Evolutionary conservation across 2,888 invertebrate genomes (phyloP), one percentile per base, ranked within the genome.

Genomic region (Ceramica pisi): DNA sequence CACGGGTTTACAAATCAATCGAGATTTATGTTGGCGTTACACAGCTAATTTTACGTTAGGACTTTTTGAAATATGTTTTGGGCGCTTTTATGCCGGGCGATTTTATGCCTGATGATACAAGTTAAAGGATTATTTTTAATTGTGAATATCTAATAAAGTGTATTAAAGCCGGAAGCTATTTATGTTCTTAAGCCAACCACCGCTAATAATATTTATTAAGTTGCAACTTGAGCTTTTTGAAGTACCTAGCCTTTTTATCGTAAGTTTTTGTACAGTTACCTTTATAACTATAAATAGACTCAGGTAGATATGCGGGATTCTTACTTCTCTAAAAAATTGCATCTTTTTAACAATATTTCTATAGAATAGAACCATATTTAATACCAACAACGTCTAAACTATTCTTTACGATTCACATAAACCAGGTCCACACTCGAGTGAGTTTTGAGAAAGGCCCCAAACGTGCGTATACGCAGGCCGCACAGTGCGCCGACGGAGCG

Each of bases 1-100:
- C 89, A 90, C 79, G 87, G 87, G 86, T 88, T 90, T 89, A 90
- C 88, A 90, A 91, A 90, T 91, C 90, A 86, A 91, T 90, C 84
- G 83, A 86, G 88, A 90, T 90, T 90, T 90, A 88, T 87, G 74
- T 80, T 71, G 62, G 55, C 64, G 67, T 67, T 67, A 73, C 31
- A 79, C 71, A 78, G 78, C 62, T 81, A 81, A 81, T 81, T 84
- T 85, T 61, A 80, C 75, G 72, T 75, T 64, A 46, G 16, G 72
- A 35, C 79, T 67, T 76, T 67, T 67, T 50, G 35, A 76, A 76
- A 75, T 64, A 67, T 74, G 68, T 67, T 64, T 14, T 16, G 23
- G 8, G 56, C 21, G 38, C 46, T 26, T 26, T 51, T 51, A 23
- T 38, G 6, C n/a, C 23, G 1, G 5, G 0, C 21, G 0, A 56